A percentile compares a stretch with the other conserved stretches of the same genome.
Conservation (phyloP, 2,888 invertebrate species). For the Zygothrica quintamaculata region DNA sequence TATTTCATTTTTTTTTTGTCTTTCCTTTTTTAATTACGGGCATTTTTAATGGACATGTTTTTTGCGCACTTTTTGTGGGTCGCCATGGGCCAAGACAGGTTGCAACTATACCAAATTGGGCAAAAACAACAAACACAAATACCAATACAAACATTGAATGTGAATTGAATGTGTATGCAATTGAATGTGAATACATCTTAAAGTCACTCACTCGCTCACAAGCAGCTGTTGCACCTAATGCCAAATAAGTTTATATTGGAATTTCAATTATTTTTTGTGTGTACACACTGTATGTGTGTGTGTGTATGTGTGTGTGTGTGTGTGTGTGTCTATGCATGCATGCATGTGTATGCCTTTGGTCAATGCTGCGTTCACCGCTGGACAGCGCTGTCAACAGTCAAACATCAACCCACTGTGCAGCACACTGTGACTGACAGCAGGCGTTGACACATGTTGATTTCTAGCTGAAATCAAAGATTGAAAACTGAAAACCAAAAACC, state of each 20-base stretch:
- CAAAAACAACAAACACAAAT: slow-evolving; percentile 9
- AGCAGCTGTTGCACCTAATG: slow-evolving; percentile 46
- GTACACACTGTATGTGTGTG: slow-evolving; percentile 9
- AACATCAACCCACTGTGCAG: slow-evolving; percentile 60
- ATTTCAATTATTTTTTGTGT: slow-evolving; percentile 68
- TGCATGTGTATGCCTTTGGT: slow-evolving; percentile 21
- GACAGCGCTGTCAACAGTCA: slow-evolving; percentile 21
- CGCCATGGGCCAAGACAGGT: slow-evolving; percentile 76
- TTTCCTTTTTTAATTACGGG: slow-evolving; percentile 69
- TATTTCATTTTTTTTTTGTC: slow-evolving; percentile 18
- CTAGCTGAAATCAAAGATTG: slow-evolving; percentile 28
- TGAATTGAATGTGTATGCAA: slow-evolving; percentile 8
- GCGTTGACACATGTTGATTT: slow-evolving; percentile 62
- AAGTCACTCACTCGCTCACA: slow-evolving; percentile 54
- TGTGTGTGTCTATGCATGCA: too few species aligned
- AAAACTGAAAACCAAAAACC: slow-evolving; percentile 32
- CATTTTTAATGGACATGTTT: slow-evolving; percentile 62
- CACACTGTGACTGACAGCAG: slow-evolving; percentile 60
- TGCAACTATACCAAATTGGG: slow-evolving; percentile 65
- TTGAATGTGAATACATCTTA: slow-evolving; percentile 28
- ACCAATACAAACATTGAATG: slow-evolving; percentile 12
- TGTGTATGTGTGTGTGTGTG: slow-evolving; percentile 15
- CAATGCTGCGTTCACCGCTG: slow-evolving; percentile 25
- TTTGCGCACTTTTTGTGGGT: slow-evolving; percentile 61
- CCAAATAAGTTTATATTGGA: slow-evolving; percentile 68